These are phyloP conservation scores for Ovibos moschatus DNA, from an alignment of 2,113 vertebrate species.

Conservation along the genomic window DNA sequence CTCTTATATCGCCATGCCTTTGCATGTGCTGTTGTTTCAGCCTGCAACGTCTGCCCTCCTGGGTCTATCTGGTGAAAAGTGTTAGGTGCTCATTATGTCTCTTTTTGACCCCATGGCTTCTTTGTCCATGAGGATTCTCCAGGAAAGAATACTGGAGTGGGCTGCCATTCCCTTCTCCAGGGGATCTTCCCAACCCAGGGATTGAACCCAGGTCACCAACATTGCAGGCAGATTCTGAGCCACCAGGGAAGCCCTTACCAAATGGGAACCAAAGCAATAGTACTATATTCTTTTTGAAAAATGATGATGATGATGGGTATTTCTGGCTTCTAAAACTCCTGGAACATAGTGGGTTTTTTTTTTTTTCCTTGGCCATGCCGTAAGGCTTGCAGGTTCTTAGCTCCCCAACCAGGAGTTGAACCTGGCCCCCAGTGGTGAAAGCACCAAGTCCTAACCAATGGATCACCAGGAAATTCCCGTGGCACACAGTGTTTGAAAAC, in stretches of 20 bases:
- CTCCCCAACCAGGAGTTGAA: not conserved
- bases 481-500: not conserved
- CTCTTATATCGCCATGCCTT: rapidly evolving
- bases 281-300: not conserved
- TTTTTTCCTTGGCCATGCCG: not conserved
- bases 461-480: not conserved
- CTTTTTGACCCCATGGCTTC: not conserved
- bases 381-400: not conserved
- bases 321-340: not conserved
- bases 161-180: not conserved
- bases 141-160: not conserved
- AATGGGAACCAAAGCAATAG: not conserved
- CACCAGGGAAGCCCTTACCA: not conserved
- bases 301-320: not conserved
- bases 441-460: not conserved
- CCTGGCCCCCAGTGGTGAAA: not conserved
- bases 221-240: not conserved
- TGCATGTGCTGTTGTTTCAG: not conserved
- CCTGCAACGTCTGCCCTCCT: not conserved
- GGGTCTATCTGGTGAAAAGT: not conserved
- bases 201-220: not conserved
- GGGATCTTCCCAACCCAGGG: not conserved
- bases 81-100: not conserved
- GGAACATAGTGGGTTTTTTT: not conserved
- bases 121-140: not conserved